Base-by-base conservation (phyloP, 2,888 invertebrate species). In the Cryptophagus acutangulus region DNA sequence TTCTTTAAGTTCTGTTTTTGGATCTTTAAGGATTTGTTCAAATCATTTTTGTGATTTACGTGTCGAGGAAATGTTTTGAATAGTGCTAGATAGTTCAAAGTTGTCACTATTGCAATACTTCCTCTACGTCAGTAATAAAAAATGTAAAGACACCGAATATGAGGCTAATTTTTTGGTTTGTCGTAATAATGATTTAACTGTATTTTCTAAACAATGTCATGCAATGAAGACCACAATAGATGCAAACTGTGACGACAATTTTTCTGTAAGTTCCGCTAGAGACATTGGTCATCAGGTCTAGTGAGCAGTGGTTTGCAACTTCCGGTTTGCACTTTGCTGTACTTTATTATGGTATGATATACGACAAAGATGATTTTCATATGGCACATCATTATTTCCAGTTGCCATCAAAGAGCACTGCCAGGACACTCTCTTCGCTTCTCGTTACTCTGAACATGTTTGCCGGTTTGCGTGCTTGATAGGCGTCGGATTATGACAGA, bases 191-290 rank as follows among this genome's bases (percentile, higher is more conserved):
- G n/a, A 44, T 37, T 46, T 46, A 46, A 49, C 49, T 45, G 49
- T 49, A 45, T 45, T 45, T 48, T 46, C 43, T 35, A 46, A 48
- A 45, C 45, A 43, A 34, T 45, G 45, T 45, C 42, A 45, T 34
- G 42, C 33, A 38, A 14, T 29, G 14, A 17, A 17, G 36, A 45
- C 35, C 38, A 38, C 41, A 39, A 39, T n/a, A 39, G 39, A 40
- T 43, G 28, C 45, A 38, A 45, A 40, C 45, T 45, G 45, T 45
- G 45, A 46, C 48, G 49, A 48, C 36, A 42, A 49, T 48, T 46
- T 46, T 50, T 42, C 40, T 44, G 34, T 41, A 37, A 48, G 52
- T 54, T 54, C 52, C 54, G 52, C 52, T 44, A 52, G 46, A 44
- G 41, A 50, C 45, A 40, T 36, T 41, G 43, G 46, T 26, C 26